These are phyloP conservation scores for Drosophila arizonae DNA, from an alignment of 1,140 invertebrate genomes.

Conservation along the genomic window DNA sequence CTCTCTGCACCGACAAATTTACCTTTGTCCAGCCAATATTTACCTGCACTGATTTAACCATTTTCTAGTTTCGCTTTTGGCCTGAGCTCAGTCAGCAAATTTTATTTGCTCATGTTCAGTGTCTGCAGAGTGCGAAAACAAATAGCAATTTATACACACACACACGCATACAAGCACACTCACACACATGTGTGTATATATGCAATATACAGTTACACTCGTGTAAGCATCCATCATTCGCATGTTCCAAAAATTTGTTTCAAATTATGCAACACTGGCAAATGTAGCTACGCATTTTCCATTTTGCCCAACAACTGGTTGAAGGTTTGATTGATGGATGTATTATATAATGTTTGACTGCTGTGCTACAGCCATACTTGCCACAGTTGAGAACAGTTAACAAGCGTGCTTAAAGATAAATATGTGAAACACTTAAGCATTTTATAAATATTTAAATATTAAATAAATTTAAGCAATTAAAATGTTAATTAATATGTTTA, in stretches of 20 bases:
- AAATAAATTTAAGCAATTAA: no score
- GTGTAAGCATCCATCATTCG: conserved; percentile 19
- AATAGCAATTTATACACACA: conserved; percentile 18
- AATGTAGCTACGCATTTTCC: conserved; percentile 11
- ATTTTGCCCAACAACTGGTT: conserved; percentile 11
- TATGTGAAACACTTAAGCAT: no score
- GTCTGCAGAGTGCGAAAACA: conserved; percentile 33
- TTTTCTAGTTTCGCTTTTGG: conserved; percentile 52
- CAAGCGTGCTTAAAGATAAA: no score
- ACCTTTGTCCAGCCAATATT: conserved; percentile 50
- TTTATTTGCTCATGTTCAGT: conserved; percentile 30
- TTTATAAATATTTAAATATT: no score
- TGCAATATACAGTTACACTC: conserved; percentile 2
- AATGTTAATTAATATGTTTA: no score
- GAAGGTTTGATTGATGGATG: conserved; percentile 5
- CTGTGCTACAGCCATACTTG: not conserved
- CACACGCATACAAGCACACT: not conserved
- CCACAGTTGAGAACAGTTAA: no score
- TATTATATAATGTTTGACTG: not conserved
- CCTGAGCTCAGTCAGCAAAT: conserved; percentile 4
- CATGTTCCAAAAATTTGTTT: conserved; percentile 1
- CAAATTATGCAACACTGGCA: conserved; percentile 12
- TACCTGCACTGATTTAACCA: conserved; percentile 68
- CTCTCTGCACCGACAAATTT: conserved; percentile 17
- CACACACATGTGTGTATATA: not conserved